phyloP scores from a whole-genome alignment of 1,140 invertebrate species.

The Aphelinus atriplicis region DNA sequence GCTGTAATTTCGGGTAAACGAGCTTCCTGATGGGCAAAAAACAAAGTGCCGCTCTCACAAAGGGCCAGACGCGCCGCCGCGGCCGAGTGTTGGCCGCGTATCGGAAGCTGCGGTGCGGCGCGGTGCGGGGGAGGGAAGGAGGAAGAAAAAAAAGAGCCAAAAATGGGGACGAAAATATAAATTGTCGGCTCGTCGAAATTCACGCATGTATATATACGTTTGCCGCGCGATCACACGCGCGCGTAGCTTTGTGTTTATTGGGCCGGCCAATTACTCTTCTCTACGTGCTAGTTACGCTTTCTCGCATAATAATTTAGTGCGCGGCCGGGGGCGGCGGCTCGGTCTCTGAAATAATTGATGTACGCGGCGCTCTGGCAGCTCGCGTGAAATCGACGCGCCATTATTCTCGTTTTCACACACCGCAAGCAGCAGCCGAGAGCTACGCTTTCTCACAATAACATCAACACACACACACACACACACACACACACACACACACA shows the following conservation, averaged over 20 bases:
- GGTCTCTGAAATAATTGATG: conserved; percentile 38
- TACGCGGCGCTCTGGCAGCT: conserved; percentile 11
- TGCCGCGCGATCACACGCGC: background rate
- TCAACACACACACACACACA: background rate
- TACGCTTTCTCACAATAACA: conserved; percentile 28
- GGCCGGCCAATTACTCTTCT: conserved; percentile 39
- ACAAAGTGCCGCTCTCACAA: background rate
- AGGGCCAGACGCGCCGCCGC: too few species aligned
- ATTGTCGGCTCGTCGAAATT: conserved; percentile 12
- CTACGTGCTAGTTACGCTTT: conserved; percentile 37
- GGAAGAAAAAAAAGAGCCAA: conserved; percentile 6
- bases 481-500: background rate
- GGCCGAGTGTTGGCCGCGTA: too few species aligned
- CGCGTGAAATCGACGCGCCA: conserved; percentile 42
- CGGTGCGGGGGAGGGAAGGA: too few species aligned
- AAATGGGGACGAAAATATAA: background rate
- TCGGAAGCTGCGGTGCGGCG: too few species aligned
- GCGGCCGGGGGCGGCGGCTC: background rate
- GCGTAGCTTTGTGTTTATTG: conserved; percentile 22
- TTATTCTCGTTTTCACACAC: conserved; percentile 39
- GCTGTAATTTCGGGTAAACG: conserved; percentile 27
- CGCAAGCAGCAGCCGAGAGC: conserved; percentile 12
- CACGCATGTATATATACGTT: background rate
- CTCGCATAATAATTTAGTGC: conserved; percentile 38
- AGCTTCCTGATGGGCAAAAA: conserved; percentile 2